Conservation (phyloP, 2,888 invertebrate species). For the Philhelius pedissequus region DNA sequence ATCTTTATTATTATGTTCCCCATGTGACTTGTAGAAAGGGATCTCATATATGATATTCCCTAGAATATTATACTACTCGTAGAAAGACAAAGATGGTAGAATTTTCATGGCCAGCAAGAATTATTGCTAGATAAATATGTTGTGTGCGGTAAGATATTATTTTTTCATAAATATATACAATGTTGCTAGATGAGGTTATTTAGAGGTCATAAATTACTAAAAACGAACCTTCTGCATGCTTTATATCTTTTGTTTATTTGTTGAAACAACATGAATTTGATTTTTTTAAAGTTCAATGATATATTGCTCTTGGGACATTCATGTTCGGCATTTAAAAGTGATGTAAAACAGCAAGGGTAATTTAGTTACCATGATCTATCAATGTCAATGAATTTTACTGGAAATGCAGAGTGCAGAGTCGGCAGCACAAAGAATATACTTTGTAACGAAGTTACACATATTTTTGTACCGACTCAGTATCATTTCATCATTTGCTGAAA, state of each 20-base stretch:
- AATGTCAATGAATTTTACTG: neutral
- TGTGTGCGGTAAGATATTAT: slow-evolving; percentile 13
- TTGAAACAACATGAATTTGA: neutral
- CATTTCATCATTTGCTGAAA: too few relatives aligned
- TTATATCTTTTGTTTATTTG: neutral
- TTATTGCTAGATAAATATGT: slow-evolving; percentile 37
- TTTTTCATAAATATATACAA: slow-evolving; percentile 11
- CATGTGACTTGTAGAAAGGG: neutral
- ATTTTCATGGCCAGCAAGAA: slow-evolving; percentile 38
- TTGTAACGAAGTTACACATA: too few relatives aligned
- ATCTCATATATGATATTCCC: slow-evolving; percentile 5
- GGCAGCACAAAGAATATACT: too few relatives aligned
- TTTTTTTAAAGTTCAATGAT: neutral
- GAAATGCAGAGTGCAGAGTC: too few relatives aligned
- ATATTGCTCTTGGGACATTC: neutral
- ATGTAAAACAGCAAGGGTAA: neutral
- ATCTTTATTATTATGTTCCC: neutral
- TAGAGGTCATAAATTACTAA: slow-evolving; percentile 37
- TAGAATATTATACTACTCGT: neutral
- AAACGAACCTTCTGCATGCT: neutral
- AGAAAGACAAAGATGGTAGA: neutral
- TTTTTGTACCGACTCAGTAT: too few relatives aligned
- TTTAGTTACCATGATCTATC: neutral
- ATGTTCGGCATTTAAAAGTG: neutral
- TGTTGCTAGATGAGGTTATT: slow-evolving; percentile 15